Evolutionary conservation across 2,888 invertebrate genomes (phyloP), one percentile per base, ranked within the genome.

Genomic region (Aphodius granarius): DNA sequence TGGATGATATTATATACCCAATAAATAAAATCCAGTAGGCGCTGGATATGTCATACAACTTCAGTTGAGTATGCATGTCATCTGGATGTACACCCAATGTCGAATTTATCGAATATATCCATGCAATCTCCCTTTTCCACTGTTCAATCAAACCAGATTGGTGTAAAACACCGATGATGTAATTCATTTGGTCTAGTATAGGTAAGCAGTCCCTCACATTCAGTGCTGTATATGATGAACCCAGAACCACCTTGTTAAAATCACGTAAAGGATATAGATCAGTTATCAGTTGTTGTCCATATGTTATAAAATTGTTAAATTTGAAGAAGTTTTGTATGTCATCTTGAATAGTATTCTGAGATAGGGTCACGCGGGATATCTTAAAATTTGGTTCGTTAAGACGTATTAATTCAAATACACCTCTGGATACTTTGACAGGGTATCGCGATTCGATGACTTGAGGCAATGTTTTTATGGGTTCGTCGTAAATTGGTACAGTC

Each of bases 131-230:
- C 5, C 22, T 5, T n/a, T 16, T 18, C 68, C 68, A 68, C 13
- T 68, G 20, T 21, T 21, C 16, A 19, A 68, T 20, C 20, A 68
- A 68, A 21, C 68, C 68, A 6, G 20, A 16, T 68, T 68, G 68
- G n/a, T 21, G 20, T 9, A 68, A 68, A 13, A 68, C 21, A 20
- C 68, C 68, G 2, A 68, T 21, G 16, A 68, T 3, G n/a, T 22
- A 20, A 20, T 68, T 68, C 9, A 68, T 68, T 68, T 68, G 68
- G n/a, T 68, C 68, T 6, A 20, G 22, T 22, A 68, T 18, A 19
- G 20, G 68, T 20, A 68, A 68, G n/a, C 68, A 68, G 22, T 68
- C 68, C 3, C 68, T 6, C n/a, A 68, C 68, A 16, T 68, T 68
- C 2, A 68, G 20, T 3, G 20, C 68, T 9, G 22, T 20, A 68